phyloP scores from a whole-genome alignment of 35 echinoderm and acorn worm genomes.

The Holothuria glaberrima region DNA sequence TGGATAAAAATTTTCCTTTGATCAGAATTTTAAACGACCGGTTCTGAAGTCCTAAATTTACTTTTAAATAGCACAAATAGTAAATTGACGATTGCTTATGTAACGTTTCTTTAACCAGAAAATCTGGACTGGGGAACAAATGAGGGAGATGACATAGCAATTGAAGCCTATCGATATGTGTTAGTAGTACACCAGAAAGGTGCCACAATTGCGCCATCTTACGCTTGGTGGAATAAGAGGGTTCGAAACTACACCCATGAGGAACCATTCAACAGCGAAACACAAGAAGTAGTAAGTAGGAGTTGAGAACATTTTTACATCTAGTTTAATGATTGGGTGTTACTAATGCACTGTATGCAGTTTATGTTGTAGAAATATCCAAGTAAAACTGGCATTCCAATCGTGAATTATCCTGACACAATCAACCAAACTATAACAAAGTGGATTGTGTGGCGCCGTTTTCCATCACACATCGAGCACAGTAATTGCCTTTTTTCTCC shows the following conservation, averaged over 20 bases:
- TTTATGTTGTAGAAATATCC: neutral
- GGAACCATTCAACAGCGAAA: constrained; percentile 23
- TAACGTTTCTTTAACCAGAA: neutral
- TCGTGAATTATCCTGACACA: neutral
- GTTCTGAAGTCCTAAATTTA: too few relatives aligned
- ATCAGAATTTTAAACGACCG: too few relatives aligned
- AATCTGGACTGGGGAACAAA: constrained; percentile 37
- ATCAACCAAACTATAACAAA: too few relatives aligned
- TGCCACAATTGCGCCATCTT: neutral
- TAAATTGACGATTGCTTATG: neutral
- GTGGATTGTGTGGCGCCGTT: too few relatives aligned
- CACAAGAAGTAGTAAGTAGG: neutral
- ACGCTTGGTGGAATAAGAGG: neutral
- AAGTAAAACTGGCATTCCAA: neutral
- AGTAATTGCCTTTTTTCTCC: too few relatives aligned
- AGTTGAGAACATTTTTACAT: neutral
- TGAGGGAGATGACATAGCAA: constrained; percentile 30
- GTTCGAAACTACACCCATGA: neutral
- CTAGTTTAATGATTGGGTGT: neutral
- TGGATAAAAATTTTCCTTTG: too few relatives aligned
- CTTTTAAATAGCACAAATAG: too few relatives aligned
- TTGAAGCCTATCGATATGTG: neutral
- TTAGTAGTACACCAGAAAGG: constrained; percentile 25
- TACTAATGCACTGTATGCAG: too few relatives aligned
- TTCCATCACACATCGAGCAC: too few relatives aligned